Conservation (phyloP, 2,797 vertebrate species). For the Malurus leucopterus region DNA sequence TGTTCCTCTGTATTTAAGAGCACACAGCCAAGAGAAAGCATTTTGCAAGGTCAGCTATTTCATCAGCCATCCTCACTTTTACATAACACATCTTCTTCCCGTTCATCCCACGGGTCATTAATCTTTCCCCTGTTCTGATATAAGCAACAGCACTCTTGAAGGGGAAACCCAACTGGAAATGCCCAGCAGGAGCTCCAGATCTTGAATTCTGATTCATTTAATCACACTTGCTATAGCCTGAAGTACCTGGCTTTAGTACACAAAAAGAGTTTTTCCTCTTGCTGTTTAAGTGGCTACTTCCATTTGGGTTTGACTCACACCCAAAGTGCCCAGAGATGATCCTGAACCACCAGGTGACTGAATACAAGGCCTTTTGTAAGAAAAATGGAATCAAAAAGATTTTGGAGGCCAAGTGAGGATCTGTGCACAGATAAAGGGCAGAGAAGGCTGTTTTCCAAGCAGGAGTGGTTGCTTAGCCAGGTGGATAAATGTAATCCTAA, state of each 20-base stretch:
- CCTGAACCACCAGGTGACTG: fast-evolving
- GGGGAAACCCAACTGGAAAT: conserved; percentile 37
- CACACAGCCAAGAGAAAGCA: not conserved
- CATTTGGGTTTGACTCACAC: not conserved
- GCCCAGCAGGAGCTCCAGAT: not conserved
- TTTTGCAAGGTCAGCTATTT: not conserved
- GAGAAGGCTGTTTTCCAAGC: not conserved
- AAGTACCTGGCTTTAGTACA: not conserved
- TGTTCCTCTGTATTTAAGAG: not conserved
- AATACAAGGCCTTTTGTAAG: not conserved
- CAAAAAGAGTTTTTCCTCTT: not conserved
- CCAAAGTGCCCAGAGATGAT: fast-evolving
- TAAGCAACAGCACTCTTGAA: fast-evolving
- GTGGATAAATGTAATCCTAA: not conserved
- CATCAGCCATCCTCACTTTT: not conserved
- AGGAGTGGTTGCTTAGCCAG: not conserved
- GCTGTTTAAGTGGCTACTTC: not conserved
- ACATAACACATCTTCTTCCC: not conserved
- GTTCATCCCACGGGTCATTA: not conserved
- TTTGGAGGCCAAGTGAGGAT: not conserved
- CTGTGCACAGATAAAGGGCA: not conserved
- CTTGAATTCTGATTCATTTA: not conserved
- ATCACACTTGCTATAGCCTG: not conserved
- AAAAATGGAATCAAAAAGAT: not conserved
- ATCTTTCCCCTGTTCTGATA: fast-evolving